phyloP scores from a whole-genome alignment of 2,888 invertebrate genomes.

The Drosophila flavopinicola region DNA sequence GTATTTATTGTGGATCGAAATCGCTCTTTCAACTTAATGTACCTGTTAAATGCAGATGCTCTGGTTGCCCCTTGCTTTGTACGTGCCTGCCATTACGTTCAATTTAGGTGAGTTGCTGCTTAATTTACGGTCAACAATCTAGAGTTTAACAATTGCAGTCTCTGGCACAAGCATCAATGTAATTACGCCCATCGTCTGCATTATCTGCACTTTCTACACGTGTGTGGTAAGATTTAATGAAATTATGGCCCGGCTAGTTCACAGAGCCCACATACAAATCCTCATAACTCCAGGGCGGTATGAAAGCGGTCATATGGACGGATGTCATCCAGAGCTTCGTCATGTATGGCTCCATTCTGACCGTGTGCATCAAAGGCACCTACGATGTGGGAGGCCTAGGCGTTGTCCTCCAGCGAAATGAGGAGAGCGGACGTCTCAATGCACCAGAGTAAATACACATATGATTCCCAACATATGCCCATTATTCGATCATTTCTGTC shows the following conservation, averaged over 20 bases:
- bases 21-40: background rate
- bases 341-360: slow-evolving; percentile 90
- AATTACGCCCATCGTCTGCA: slow-evolving; percentile 92
- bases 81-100: slow-evolving; percentile 90
- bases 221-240: slow-evolving; percentile 88
- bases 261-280: background rate
- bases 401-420: slow-evolving; percentile 88
- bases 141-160: slow-evolving; percentile 60
- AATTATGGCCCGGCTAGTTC: slow-evolving; percentile 1
- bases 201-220: slow-evolving; percentile 94
- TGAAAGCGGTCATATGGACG: slow-evolving; percentile 93
- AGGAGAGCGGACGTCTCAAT: slow-evolving; percentile 89
- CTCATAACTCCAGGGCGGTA: slow-evolving; percentile 87
- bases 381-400: slow-evolving; percentile 89
- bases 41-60: slow-evolving; percentile 62
- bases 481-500: background rate
- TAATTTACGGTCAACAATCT: slow-evolving; percentile 6
- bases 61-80: slow-evolving; percentile 85
- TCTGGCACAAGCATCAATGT: slow-evolving; percentile 91
- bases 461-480: background rate
- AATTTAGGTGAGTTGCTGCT: slow-evolving; percentile 87
- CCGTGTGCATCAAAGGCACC: slow-evolving; percentile 90
- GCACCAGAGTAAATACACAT: slow-evolving; percentile 87
- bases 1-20: background rate
- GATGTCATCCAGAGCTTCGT: slow-evolving; percentile 91